Base-by-base conservation (phyloP, 1,140 invertebrate species). In the Drosophila equinoxialis region DNA sequence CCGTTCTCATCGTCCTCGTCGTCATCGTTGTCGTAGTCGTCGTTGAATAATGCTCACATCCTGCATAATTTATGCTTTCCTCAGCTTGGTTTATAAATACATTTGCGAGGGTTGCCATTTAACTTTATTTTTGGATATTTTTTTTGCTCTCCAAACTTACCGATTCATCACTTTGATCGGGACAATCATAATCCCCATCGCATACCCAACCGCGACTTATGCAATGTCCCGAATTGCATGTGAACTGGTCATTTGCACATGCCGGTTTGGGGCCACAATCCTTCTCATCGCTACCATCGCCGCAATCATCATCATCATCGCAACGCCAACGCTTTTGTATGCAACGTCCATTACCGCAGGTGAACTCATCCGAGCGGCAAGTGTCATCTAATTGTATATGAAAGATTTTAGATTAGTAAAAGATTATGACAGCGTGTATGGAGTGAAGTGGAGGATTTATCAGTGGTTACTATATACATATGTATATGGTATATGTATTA, bases 271-370 rank as follows among this genome's bases (percentile, higher is more conserved):
- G 93, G 93, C 96, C 93, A 93, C 97, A 98, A 87, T 95, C 93
- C 10, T 93, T 93, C 86, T 98, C 97, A 87, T 98, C 97, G 54
- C 94, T 96, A 13, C 94, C 94, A 83, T 97, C 96, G 1, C 95
- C 95, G 79, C 97, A 98, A 90, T 98, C 97, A 74, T 97, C 94
- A 79, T 97, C 96, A 10, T 94, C 94, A 92, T 99, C 97, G 90
- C 98, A 99, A 6, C 95, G 94, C 97, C 97, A 98, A 39, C 94
- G 93, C 65, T 95, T 94, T 79, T 97, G 96, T 68, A 98, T 97
- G 91, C 97, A 98, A 67, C 96, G 95, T n/a, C 97, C 96, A 84
- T 97, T 97, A 37, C 94, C 94, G 92, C 97, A 98, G 1, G 96
- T 97, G 91, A 98, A 98, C 91, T 98, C 96, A 86, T 98, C 96